Evolutionary conservation across 2,888 invertebrate species (phyloP).

Genomic region (Drosophila kanekoi): DNA sequence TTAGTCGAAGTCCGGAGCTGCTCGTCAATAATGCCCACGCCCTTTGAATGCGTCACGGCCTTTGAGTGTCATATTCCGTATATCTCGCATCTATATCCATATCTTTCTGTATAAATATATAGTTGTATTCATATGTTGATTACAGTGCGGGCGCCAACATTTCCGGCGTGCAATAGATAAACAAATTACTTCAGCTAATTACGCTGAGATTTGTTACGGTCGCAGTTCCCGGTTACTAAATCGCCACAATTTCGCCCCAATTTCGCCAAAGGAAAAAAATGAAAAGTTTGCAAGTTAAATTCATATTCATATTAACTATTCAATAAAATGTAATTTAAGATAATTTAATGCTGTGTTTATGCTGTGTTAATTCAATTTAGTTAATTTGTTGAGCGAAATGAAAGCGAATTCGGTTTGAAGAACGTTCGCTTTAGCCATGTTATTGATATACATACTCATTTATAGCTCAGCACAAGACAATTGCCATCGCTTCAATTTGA

Average conservation of each 20-base stretch:
- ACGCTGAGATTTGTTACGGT: constrained; percentile 21
- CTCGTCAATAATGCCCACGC: constrained; percentile 13
- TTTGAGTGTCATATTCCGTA: not conserved
- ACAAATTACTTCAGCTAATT: constrained; percentile 44
- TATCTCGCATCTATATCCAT: not conserved
- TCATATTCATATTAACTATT: too few species aligned
- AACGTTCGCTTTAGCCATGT: too few species aligned
- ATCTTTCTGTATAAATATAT: not conserved
- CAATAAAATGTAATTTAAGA: too few species aligned
- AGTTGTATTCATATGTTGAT: not conserved
- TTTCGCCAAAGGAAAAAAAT: not conserved
- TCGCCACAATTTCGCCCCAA: not conserved
- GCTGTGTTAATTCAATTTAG: too few species aligned
- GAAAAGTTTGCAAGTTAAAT: not conserved
- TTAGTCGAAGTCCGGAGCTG: not conserved
- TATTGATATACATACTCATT: too few species aligned
- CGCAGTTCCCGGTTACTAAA: not conserved
- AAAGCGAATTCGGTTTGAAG: too few species aligned
- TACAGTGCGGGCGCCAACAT: constrained; percentile 6
- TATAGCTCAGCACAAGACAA: too few species aligned
- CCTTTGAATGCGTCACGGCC: constrained; percentile 34
- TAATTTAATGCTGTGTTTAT: too few species aligned
- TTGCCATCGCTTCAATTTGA: too few species aligned
- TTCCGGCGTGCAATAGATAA: constrained; percentile 48
- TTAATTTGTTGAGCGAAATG: too few species aligned